A percentile compares a stretch with the other conserved stretches of the same genome.
These are phyloP conservation scores for Calliphora vicina DNA, from an alignment of 1,140 invertebrate genomes.

Conservation along the genomic window DNA sequence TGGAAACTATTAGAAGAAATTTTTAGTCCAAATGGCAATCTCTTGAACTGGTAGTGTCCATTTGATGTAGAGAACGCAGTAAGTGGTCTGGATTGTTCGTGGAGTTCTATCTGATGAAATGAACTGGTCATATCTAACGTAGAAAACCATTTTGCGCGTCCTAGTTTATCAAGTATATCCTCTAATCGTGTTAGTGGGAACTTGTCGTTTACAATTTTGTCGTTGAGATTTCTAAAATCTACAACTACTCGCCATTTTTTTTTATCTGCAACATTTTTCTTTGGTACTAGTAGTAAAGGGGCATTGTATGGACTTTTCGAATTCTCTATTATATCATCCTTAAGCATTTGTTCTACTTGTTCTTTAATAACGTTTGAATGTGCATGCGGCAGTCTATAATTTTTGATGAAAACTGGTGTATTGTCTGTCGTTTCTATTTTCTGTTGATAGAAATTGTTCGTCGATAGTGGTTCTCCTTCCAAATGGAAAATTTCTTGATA, in stretches of 20 bases:
- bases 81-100: slow-evolving; percentile 55
- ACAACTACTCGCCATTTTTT: slow-evolving; percentile 58
- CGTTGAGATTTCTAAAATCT: slow-evolving; percentile 63
- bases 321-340: slow-evolving; percentile 41
- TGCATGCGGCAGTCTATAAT: slow-evolving; percentile 55
- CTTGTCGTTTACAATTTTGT: slow-evolving; percentile 61
- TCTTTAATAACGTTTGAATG: slow-evolving; percentile 53
- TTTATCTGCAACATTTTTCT: slow-evolving; percentile 44
- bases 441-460: slow-evolving; percentile 45
- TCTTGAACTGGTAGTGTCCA: slow-evolving; percentile 48
- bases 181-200: slow-evolving; percentile 66
- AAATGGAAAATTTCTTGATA: slow-evolving; percentile 41
- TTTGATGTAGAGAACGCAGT: slow-evolving; percentile 62
- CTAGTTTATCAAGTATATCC: slow-evolving; percentile 62
- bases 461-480: slow-evolving; percentile 41
- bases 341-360: slow-evolving; percentile 53
- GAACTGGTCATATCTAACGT: slow-evolving; percentile 64
- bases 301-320: slow-evolving; percentile 40
- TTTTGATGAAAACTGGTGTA: slow-evolving; percentile 47
- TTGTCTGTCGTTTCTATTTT: slow-evolving; percentile 45
- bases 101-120: slow-evolving; percentile 65
- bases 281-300: slow-evolving; percentile 45
- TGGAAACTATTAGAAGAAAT: slow-evolving; percentile 56
- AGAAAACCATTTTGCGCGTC: slow-evolving; percentile 60
- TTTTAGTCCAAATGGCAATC: slow-evolving; percentile 51